Evolutionary conservation across 2,113 vertebrate species (phyloP).

Genomic region (Brevimyrus niger): DNA sequence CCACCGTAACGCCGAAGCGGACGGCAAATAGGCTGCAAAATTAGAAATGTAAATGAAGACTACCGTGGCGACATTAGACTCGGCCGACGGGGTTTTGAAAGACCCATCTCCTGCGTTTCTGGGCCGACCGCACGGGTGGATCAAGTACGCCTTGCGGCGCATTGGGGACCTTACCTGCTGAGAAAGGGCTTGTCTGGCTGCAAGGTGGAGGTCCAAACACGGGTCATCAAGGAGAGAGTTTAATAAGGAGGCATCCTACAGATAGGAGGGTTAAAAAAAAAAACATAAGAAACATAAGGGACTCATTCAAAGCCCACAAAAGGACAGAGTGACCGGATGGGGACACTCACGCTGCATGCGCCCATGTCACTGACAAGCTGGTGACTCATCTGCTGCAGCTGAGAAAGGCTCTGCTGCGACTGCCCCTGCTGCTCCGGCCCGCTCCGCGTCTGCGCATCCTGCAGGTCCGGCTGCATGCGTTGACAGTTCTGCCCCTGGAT

Average conservation of each 20-base stretch:
- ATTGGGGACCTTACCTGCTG: constrained; percentile 55
- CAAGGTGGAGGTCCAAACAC: constrained; percentile 56
- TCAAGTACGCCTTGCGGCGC: neutral
- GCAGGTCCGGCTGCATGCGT: constrained; percentile 28
- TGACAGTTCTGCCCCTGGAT: constrained; percentile 28
- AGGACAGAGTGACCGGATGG: neutral
- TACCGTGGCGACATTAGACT: neutral
- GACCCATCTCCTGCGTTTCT: neutral
- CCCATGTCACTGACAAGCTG: constrained; percentile 48
- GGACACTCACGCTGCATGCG: constrained; percentile 52
- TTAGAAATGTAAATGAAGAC: neutral
- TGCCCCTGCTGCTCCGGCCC: constrained; percentile 31
- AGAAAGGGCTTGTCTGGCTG: constrained; percentile 49
- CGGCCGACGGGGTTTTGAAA: neutral
- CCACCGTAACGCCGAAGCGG: neutral
- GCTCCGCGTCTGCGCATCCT: constrained; percentile 27
- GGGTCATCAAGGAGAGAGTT: constrained; percentile 64
- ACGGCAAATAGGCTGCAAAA: neutral
- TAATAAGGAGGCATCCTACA: constrained; percentile 50
- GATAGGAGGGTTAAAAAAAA: neutral
- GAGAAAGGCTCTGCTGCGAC: constrained; percentile 26
- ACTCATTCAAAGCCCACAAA: neutral
- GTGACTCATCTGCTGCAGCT: constrained; percentile 54
- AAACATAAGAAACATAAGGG: neutral
- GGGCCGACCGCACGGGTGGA: neutral